Evolutionary conservation across 1,140 invertebrate genomes (phyloP).

Genomic region (Ceratitis capitata): DNA sequence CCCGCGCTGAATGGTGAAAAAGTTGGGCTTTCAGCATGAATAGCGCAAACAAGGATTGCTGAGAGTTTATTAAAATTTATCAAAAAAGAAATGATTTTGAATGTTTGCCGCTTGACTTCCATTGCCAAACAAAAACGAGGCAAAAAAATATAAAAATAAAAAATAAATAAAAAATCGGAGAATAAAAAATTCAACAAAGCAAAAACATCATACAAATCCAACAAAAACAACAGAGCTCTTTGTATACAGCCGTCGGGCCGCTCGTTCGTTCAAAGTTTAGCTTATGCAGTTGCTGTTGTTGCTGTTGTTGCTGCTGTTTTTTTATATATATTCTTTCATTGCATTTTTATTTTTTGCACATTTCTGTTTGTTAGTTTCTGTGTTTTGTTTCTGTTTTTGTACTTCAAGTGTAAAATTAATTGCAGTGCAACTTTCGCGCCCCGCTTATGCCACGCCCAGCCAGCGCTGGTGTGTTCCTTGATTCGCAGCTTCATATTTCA

Average conservation of each 20-base stretch:
- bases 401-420: constrained; percentile 38
- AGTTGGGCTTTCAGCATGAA: constrained; percentile 43
- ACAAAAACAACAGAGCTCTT: neutral
- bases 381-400: constrained; percentile 23
- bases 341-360: neutral
- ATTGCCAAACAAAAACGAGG: constrained; percentile 12
- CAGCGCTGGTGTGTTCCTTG: neutral
- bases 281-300: too few species aligned
- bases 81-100: constrained; percentile 30
- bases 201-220: neutral
- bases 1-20: neutral
- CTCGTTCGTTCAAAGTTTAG: too few species aligned
- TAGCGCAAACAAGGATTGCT: constrained; percentile 15
- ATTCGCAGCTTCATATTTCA: constrained; percentile 23
- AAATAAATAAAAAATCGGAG: neutral
- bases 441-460: constrained; percentile 1
- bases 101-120: constrained; percentile 37
- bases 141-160: too few species aligned
- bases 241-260: neutral
- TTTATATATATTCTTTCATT: neutral
- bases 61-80: constrained; percentile 38
- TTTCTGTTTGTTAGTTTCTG: neutral
- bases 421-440: constrained; percentile 29
- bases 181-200: neutral
- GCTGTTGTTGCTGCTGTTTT: neutral